Evolutionary conservation across 2,888 invertebrate genomes (phyloP).

Genomic region (Malthinus flaveolus): DNA sequence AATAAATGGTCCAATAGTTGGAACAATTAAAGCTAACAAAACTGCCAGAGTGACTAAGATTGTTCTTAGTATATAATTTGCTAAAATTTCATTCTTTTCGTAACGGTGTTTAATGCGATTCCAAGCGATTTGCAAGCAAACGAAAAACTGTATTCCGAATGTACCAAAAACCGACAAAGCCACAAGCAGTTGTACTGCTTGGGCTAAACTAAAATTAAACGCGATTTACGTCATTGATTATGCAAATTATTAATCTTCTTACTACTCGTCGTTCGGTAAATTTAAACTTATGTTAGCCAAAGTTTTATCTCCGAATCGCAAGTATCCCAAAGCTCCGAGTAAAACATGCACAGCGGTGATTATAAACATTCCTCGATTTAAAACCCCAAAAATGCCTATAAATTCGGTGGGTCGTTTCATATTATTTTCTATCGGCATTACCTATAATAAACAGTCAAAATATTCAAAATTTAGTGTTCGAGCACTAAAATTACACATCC

Average conservation of each 20-base stretch:
- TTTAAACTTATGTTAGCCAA: conserved; percentile 83
- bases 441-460: conserved; percentile 51
- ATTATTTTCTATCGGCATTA: conserved; percentile 92
- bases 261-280: conserved; percentile 68
- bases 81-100: conserved; percentile 66
- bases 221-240: not conserved
- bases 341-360: conserved; percentile 86
- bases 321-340: conserved; percentile 89
- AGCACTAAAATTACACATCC: conserved; percentile 66
- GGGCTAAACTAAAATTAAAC: conserved; percentile 71
- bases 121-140: conserved; percentile 93
- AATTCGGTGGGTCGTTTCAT: conserved; percentile 88
- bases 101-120: conserved; percentile 73
- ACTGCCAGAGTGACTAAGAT: conserved; percentile 70
- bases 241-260: conserved; percentile 44
- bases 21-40: conserved; percentile 80
- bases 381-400: conserved; percentile 78
- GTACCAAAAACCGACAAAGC: conserved; percentile 91
- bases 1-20: conserved; percentile 86
- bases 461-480: not conserved
- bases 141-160: conserved; percentile 97
- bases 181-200: conserved; percentile 84
- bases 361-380: conserved; percentile 88
- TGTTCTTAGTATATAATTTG: conserved; percentile 76
- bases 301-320: conserved; percentile 73